phyloP scores from a whole-genome alignment of 2,888 invertebrate genomes.

The Cosmorhoe ocellata region DNA sequence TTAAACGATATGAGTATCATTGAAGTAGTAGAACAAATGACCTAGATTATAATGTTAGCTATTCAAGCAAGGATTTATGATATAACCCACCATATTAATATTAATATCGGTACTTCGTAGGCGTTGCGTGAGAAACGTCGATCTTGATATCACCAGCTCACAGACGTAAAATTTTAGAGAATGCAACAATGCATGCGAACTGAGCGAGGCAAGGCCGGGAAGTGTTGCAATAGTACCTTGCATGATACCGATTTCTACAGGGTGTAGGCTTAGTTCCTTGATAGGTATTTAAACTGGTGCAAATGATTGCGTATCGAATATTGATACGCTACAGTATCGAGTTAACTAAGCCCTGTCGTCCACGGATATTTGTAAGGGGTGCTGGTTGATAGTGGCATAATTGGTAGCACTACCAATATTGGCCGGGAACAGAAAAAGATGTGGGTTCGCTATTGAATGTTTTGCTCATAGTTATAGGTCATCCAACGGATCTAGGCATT shows the following conservation, averaged over 20 bases:
- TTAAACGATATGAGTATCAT: no score
- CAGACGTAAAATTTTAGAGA: conserved; percentile 33
- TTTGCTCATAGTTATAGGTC: no score
- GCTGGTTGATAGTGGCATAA: no score
- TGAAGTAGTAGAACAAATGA: background rate
- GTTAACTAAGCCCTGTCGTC: no score
- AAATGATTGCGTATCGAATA: background rate
- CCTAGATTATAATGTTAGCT: background rate
- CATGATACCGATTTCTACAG: conserved; percentile 14
- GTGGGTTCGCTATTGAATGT: no score
- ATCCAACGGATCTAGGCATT: no score
- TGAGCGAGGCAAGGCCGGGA: conserved; percentile 36
- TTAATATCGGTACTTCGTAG: conserved; percentile 12
- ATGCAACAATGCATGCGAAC: conserved; percentile 39
- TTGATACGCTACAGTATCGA: no score
- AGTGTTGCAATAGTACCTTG: conserved; percentile 35
- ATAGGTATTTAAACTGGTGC: background rate
- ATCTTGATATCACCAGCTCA: conserved; percentile 28
- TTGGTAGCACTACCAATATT: no score
- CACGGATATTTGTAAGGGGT: no score
- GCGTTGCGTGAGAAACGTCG: conserved; percentile 31
- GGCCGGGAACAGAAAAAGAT: no score
- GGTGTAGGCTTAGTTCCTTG: conserved; percentile 6
- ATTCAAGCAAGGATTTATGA: conserved; percentile 12
- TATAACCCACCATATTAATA: conserved; percentile 17